Evolutionary conservation across 2,113 vertebrate genomes (phyloP).

Genomic region (Jaculus jaculus): DNA sequence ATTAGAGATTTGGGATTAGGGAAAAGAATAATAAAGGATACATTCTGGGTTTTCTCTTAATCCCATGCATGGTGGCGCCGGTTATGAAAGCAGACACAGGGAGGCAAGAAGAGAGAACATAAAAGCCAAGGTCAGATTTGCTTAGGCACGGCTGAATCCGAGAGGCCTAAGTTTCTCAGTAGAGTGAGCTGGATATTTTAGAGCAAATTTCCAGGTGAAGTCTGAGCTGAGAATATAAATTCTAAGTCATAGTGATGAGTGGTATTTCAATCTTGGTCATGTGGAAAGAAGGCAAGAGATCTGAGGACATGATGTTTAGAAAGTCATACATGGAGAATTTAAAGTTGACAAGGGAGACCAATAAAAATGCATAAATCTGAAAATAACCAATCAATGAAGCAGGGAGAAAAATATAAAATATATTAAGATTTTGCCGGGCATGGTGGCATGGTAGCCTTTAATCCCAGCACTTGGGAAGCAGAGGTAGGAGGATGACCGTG

Average conservation of each 20-base stretch:
- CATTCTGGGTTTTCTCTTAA: neutral
- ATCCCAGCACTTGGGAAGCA: too few relatives aligned
- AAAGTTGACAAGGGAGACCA: neutral
- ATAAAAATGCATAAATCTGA: too few relatives aligned
- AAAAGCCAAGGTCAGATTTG: fast-evolving
- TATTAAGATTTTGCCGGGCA: too few relatives aligned
- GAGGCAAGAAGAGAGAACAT: neutral
- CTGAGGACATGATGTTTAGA: neutral
- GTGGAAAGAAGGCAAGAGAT: neutral
- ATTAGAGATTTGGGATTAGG: neutral
- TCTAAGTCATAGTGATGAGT: neutral
- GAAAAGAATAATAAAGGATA: neutral
- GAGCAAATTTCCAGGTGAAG: neutral
- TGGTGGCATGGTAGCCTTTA: too few relatives aligned
- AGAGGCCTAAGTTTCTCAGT: neutral
- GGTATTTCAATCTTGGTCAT: neutral
- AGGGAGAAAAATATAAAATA: too few relatives aligned
- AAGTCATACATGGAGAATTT: neutral
- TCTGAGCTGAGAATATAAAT: neutral
- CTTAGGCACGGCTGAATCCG: neutral
- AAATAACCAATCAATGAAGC: too few relatives aligned
- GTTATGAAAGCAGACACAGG: neutral
- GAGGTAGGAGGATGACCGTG: too few relatives aligned
- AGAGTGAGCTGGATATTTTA: neutral
- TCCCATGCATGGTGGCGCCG: neutral